phyloP scores from a whole-genome alignment of 2,797 vertebrate genomes.

The Huso huso region DNA sequence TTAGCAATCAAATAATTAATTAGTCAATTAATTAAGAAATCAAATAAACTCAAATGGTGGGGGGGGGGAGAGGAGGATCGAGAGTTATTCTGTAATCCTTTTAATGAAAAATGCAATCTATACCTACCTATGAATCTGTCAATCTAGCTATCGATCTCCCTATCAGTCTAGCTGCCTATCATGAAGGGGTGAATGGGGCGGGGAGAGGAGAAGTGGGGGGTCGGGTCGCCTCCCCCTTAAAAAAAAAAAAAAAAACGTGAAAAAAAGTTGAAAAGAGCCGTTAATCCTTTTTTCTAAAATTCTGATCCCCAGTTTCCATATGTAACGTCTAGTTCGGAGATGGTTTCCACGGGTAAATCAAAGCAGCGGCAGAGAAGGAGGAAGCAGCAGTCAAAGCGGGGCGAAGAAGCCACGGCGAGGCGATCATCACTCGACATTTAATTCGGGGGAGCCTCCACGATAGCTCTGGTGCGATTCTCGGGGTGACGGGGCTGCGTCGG shows the following conservation, averaged over 20 bases:
- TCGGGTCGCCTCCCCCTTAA: constrained; percentile 31
- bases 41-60: no score
- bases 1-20: constrained; percentile 37
- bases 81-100: constrained; percentile 11
- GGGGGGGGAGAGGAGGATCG: constrained; percentile 4
- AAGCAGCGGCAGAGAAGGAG: background rate
- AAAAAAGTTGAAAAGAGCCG: no score
- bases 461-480: background rate
- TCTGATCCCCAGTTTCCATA: constrained; percentile 80
- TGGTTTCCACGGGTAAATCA: constrained; percentile 59
- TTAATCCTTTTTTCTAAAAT: constrained; percentile 82
- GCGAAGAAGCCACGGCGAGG: constrained; percentile 50
- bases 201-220: no score
- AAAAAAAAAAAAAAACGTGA: no score
- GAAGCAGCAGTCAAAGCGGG: background rate
- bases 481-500: no score
- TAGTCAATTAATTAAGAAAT: constrained; percentile 7
- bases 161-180: no score
- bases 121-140: no score
- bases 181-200: no score
- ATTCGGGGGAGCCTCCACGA: background rate
- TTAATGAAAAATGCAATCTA: no score
- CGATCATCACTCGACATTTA: constrained; percentile 47
- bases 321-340: constrained; percentile 71
- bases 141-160: no score